These are phyloP conservation scores for Drosophila birchii DNA, from an alignment of 2,888 invertebrate genomes.

Conservation along the genomic window DNA sequence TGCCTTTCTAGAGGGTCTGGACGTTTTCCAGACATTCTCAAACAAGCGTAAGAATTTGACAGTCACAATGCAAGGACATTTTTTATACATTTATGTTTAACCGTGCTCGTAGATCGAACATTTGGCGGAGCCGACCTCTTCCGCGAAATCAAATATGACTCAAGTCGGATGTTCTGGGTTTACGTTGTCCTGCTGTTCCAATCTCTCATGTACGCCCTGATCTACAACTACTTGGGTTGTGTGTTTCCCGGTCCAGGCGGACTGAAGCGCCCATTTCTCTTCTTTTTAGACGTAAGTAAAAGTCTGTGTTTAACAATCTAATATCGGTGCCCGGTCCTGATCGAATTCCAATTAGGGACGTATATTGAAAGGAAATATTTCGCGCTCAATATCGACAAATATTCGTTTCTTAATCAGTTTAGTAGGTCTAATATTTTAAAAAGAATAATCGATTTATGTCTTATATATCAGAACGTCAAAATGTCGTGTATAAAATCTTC, in stretches of 20 bases:
- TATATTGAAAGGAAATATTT: neutral
- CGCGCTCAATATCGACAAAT: neutral
- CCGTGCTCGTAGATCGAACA: conserved; percentile 66
- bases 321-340: neutral
- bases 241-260: conserved; percentile 89
- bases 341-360: neutral
- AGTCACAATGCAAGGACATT: neutral
- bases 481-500: neutral
- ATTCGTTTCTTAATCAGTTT: too few species aligned
- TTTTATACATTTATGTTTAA: neutral
- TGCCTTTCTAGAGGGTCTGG: conserved; percentile 81
- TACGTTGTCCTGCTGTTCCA: conserved; percentile 75
- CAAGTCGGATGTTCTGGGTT: conserved; percentile 68
- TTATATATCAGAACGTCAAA: neutral
- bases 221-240: conserved; percentile 82
- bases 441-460: neutral
- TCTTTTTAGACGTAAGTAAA: conserved; percentile 86
- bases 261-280: conserved; percentile 88
- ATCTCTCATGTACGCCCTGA: conserved; percentile 72
- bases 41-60: conserved; percentile 80
- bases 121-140: conserved; percentile 71
- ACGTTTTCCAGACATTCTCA: conserved; percentile 81
- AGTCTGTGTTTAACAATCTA: neutral
- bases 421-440: too few species aligned
- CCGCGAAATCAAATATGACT: conserved; percentile 71